A percentile compares a stretch with the other conserved stretches of the same genome.
These are phyloP conservation scores for Phrixothrix hirtus DNA, from an alignment of 2,888 invertebrate species.

Conservation along the genomic window DNA sequence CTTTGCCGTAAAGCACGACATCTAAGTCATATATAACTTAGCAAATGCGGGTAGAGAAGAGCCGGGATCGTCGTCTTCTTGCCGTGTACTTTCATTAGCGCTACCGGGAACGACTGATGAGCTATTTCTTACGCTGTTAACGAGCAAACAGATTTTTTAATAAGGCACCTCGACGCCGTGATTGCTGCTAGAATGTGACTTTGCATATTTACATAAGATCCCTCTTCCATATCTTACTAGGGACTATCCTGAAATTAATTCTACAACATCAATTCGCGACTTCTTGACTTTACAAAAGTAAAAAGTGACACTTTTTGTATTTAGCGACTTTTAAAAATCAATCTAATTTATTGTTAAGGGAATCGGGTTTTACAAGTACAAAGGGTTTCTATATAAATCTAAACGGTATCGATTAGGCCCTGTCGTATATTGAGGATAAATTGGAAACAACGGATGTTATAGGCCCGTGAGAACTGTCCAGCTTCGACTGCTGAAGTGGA, in stretches of 20 bases:
- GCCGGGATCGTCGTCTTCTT: conserved; percentile 36
- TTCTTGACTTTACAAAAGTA: no score
- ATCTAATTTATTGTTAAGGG: not conserved
- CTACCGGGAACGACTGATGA: conserved; percentile 36
- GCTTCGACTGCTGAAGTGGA: conserved; percentile 33
- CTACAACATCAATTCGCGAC: conserved; percentile 16
- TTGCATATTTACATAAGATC: conserved; percentile 42
- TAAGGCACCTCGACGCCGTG: conserved; percentile 39
- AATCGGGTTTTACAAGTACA: not conserved
- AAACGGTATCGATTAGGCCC: conserved; percentile 6
- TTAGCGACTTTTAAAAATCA: not conserved
- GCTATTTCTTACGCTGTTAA: conserved; percentile 44
- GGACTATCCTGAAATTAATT: conserved; percentile 20
- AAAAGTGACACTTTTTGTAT: no score
- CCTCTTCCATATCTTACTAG: conserved; percentile 20
- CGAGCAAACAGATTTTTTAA: conserved; percentile 49
- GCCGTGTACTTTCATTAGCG: conserved; percentile 45
- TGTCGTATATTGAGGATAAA: conserved; percentile 12
- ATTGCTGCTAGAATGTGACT: conserved; percentile 41
- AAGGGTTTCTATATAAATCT: conserved; percentile 13
- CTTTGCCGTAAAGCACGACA: conserved; percentile 7
- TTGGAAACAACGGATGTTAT: conserved; percentile 10
- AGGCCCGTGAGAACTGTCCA: conserved; percentile 29
- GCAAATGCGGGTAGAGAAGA: conserved; percentile 30
- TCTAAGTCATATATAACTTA: conserved; percentile 23